Conservation (phyloP, 2,888 invertebrate genomes). For the Dysmachus trigonus region DNA sequence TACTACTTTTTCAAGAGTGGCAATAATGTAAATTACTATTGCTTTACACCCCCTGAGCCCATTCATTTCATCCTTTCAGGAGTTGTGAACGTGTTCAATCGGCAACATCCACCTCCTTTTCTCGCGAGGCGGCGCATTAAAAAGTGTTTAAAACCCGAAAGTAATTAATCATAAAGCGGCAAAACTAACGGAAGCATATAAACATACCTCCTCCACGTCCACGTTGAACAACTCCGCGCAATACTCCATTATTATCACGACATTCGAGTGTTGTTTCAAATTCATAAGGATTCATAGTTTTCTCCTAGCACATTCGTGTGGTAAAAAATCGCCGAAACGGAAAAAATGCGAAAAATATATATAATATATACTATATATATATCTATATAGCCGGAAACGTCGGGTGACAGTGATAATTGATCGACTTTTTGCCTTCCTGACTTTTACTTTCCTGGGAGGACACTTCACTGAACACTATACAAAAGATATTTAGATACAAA, state of each 20-base stretch:
- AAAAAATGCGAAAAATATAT: not conserved
- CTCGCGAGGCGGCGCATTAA: not conserved
- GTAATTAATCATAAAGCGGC: not conserved
- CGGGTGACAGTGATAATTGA: not conserved
- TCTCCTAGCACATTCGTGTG: constrained; percentile 31
- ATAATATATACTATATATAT: too few species aligned
- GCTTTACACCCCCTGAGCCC: not conserved
- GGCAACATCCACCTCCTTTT: not conserved
- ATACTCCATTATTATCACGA: constrained; percentile 59
- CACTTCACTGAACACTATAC: not conserved
- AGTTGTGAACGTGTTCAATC: not conserved
- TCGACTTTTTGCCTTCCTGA: not conserved
- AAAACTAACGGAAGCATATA: not conserved
- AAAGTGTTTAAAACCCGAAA: not conserved
- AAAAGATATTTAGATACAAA: not conserved
- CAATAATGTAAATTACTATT: not conserved
- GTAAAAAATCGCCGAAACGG: constrained; percentile 6
- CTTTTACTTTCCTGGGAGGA: not conserved
- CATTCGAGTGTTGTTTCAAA: constrained; percentile 65
- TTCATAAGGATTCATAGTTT: constrained; percentile 64
- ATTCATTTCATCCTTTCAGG: not conserved
- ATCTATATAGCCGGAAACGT: not conserved
- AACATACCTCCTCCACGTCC: constrained; percentile 47
- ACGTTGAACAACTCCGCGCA: constrained; percentile 53
- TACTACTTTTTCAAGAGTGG: not conserved